Percentiles rank a stretch among this genome's conserved stretches.
Evolutionary conservation across 2,888 invertebrate species (phyloP).

Genomic region (Drosophila neonasuta): DNA sequence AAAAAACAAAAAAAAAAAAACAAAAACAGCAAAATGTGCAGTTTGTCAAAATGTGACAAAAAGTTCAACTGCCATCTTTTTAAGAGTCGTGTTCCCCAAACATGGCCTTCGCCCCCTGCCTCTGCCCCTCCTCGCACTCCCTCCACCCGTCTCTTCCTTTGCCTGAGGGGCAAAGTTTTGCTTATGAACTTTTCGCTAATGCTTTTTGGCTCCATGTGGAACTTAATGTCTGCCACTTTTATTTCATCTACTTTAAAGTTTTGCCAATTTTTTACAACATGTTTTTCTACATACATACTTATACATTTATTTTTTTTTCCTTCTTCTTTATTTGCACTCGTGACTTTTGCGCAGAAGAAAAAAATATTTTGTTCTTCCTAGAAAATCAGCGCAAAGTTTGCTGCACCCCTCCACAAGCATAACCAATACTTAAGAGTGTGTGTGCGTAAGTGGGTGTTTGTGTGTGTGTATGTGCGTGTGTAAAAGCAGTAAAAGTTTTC

Average conservation of each 20-base stretch:
- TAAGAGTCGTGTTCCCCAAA: slow-evolving; percentile 19
- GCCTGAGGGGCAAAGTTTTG: slow-evolving; percentile 48
- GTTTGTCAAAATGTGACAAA: slow-evolving; percentile 53
- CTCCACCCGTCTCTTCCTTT: slow-evolving; percentile 2
- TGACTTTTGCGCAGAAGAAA: slow-evolving; percentile 49
- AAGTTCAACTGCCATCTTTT: slow-evolving; percentile 72
- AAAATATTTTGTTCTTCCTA: slow-evolving; percentile 28
- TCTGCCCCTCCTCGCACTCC: neutral
- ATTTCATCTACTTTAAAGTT: slow-evolving; percentile 68
- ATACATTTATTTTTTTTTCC: neutral
- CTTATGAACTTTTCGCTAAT: slow-evolving; percentile 71
- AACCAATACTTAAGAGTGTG: slow-evolving; percentile 57
- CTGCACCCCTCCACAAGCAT: slow-evolving; percentile 40
- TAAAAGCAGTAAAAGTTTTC: slow-evolving; percentile 67
- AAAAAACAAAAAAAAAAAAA: no score
- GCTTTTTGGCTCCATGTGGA: slow-evolving; percentile 57
- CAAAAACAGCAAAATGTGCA: slow-evolving; percentile 34
- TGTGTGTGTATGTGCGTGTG: slow-evolving; percentile 32
- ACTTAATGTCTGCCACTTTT: slow-evolving; percentile 67
- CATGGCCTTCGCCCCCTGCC: slow-evolving; percentile 6
- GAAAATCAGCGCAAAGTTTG: slow-evolving; percentile 73
- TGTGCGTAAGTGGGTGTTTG: slow-evolving; percentile 14
- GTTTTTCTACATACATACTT: slow-evolving; percentile 7
- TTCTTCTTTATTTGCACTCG: slow-evolving; percentile 7
- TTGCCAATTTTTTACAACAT: slow-evolving; percentile 61